A percentile compares a stretch with the other conserved stretches of the same genome.
Evolutionary conservation across 2,797 vertebrate species (phyloP).

Genomic region (Onychomys leucogaster): DNA sequence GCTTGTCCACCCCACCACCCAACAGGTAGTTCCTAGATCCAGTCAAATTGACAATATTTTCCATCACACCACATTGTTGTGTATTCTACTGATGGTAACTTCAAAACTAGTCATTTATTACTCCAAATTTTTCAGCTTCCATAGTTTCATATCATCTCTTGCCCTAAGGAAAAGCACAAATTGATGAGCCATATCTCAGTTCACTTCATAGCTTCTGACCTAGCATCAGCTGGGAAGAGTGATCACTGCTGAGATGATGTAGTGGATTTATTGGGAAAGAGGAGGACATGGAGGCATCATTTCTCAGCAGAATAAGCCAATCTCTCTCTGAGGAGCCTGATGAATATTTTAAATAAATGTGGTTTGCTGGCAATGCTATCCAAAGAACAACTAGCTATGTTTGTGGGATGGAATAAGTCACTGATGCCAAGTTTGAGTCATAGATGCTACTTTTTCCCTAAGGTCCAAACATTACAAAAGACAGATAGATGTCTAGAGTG

Average conservation of each 20-base stretch:
- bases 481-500: background rate
- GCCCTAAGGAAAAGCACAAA: conserved; percentile 73
- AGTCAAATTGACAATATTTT: background rate
- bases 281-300: conserved; percentile 17
- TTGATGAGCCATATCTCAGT: conserved; percentile 59
- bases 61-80: conserved; percentile 78
- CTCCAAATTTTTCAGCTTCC: conserved; percentile 76
- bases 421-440: conserved; percentile 6
- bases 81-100: conserved; percentile 81
- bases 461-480: background rate
- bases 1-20: too few species aligned
- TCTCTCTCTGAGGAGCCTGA: conserved; percentile 40
- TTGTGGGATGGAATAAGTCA: background rate
- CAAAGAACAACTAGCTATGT: background rate
- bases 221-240: conserved; percentile 29
- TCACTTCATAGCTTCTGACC: conserved; percentile 73
- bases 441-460: background rate
- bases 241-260: conserved; percentile 35
- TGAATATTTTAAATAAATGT: conserved; percentile 41
- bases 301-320: conserved; percentile 65
- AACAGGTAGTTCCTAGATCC: background rate
- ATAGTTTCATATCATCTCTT: conserved; percentile 75
- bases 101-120: conserved; percentile 80
- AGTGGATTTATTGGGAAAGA: conserved; percentile 28
- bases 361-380: background rate